Percentiles rank a stretch among this genome's conserved stretches.
phyloP scores from a whole-genome alignment of 2,113 vertebrate species.

The Colius striatus region DNA sequence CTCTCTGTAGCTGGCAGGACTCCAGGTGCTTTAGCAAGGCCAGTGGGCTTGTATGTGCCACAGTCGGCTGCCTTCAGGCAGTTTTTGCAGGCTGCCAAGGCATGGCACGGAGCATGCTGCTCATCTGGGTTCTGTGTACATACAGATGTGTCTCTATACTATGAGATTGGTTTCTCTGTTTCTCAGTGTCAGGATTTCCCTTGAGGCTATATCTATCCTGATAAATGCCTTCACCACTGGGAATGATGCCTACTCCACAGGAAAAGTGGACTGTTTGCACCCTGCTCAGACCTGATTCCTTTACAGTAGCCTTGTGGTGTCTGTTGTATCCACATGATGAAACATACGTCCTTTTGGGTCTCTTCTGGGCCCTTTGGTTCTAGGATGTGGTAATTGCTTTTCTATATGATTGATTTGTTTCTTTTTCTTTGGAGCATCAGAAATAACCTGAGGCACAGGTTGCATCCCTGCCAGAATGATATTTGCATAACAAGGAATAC shows the following conservation, averaged over 20 bases:
- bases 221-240: not conserved
- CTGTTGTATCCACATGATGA: not conserved
- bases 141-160: not conserved
- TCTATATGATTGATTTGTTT: not conserved
- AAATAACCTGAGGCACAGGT: not conserved
- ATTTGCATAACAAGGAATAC: not conserved
- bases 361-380: not conserved
- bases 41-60: not conserved
- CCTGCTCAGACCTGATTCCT: not conserved
- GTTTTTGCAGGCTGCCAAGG: not conserved
- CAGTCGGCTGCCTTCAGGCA: not conserved
- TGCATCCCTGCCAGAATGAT: not conserved
- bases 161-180: not conserved
- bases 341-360: not conserved
- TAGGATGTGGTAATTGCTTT: not conserved
- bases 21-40: not conserved
- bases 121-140: not conserved
- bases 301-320: not conserved
- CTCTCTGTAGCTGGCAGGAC: not conserved
- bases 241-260: not conserved
- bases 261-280: not conserved
- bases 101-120: not conserved
- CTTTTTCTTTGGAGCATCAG: not conserved
- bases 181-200: not conserved
- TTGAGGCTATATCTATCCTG: not conserved